A percentile compares a stretch with the other conserved stretches of the same genome.
phyloP scores from a whole-genome alignment of 2,888 invertebrate species.

The Athrips mouffetella region DNA sequence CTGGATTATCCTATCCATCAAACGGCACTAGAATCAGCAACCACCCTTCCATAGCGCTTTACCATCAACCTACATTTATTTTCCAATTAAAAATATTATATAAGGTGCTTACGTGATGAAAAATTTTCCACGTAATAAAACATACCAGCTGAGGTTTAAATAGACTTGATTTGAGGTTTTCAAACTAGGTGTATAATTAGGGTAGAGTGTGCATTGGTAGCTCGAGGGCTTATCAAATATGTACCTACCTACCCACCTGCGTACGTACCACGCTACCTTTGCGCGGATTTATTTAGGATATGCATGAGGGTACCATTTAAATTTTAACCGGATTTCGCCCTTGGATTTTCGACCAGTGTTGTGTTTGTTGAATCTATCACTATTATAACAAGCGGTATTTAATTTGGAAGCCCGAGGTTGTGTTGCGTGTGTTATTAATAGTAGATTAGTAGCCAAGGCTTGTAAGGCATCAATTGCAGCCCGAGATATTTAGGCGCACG shows the following conservation, averaged over 20 bases:
- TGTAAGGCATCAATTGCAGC: too few relatives aligned
- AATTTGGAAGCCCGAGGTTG: constrained; percentile 61
- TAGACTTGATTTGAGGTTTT: constrained; percentile 56
- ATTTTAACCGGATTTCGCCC: constrained; percentile 78
- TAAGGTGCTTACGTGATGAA: constrained; percentile 9
- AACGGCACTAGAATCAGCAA: too few relatives aligned
- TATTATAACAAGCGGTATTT: constrained; percentile 32
- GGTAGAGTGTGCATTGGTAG: constrained; percentile 58
- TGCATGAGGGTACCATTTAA: constrained; percentile 78
- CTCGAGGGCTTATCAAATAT: constrained; percentile 74
- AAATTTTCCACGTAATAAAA: constrained; percentile 9
- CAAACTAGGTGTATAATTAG: constrained; percentile 67
- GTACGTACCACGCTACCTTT: constrained; percentile 63
- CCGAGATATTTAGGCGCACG: too few relatives aligned
- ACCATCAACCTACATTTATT: not conserved
- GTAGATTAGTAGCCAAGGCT: constrained; percentile 54
- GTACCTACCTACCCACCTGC: constrained; percentile 60
- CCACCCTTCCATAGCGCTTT: too few relatives aligned
- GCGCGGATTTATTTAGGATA: constrained; percentile 78
- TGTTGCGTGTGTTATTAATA: constrained; percentile 56
- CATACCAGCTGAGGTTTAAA: constrained; percentile 39
- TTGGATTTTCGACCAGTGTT: constrained; percentile 69
- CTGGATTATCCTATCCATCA: too few relatives aligned
- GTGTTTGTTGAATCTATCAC: constrained; percentile 73
- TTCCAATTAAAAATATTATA: constrained; percentile 4